Evolutionary conservation across 2,888 invertebrate species (phyloP), one percentile per base, ranked within the genome.

Genomic region (Acleris literana): DNA sequence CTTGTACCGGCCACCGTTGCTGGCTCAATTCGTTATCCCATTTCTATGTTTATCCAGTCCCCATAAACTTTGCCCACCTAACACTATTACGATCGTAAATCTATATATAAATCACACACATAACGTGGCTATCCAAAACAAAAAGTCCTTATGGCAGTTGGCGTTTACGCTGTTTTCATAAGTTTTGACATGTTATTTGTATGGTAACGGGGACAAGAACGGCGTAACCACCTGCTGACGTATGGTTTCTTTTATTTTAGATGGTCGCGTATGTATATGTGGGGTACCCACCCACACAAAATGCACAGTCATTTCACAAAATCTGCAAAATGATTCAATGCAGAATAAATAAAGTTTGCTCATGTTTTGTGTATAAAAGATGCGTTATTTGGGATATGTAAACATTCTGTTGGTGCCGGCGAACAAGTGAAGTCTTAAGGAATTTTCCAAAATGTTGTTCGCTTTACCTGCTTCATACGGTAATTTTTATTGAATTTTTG

Each of bases 291-390:
- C 64, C 64, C n/a, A 64, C 64, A 49, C 18, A 5, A 25, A 64
- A 7, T 13, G 53, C 39, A 55, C 53, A 64, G 48, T 49, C 59
- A 64, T 48, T 51, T 39, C 18, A 18, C 52, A 51, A 61, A 58
- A 39, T 49, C 39, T 43, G 13, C 49, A 29, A 16, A 62, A 57
- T 68, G 64, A 68, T 57, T 68, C 68, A 57, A 61, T 58, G 39
- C 6, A 57, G 17, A 66, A 68, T 64, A 64, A 68, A 64, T 68
- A 68, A 25, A 43, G 55, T 68, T 58, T 55, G 58, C 62, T 68
- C 65, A 65, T 44, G 22, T 5, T 61, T 46, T 48, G 22, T 53
- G 57, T 65, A 65, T 68, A 68, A 65, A 68, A 65, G 58, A 65
- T 51, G n/a, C 18, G 17, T 44, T 51, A 39, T 61, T 57, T 57